Conservation (phyloP, 2,113 vertebrate genomes). For the Malaclemys terrapin region DNA sequence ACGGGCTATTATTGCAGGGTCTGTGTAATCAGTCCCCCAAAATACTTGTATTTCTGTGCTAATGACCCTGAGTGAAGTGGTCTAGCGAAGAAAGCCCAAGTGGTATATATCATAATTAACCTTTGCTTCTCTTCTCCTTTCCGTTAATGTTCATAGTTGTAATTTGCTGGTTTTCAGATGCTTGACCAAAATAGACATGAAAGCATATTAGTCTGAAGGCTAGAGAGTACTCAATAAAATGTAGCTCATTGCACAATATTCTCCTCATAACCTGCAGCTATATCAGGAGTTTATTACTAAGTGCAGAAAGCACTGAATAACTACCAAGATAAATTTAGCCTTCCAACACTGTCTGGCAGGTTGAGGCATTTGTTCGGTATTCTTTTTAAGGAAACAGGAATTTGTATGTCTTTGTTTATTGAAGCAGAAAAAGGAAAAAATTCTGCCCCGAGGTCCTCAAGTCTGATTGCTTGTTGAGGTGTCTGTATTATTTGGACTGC, state of each 20-base stretch:
- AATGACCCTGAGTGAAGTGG: neutral
- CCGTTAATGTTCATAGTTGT: rapidly evolving
- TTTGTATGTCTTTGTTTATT: neutral
- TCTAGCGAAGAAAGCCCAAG: neutral
- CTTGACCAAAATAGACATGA: neutral
- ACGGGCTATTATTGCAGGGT: neutral
- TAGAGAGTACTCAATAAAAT: neutral
- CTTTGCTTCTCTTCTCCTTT: neutral
- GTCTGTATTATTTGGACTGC: neutral
- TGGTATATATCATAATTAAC: neutral
- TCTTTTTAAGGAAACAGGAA: neutral
- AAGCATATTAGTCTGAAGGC: neutral
- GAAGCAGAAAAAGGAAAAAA: neutral
- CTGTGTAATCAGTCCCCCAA: neutral
- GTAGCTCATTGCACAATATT: neutral
- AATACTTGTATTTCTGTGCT: neutral
- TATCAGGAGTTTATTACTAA: neutral
- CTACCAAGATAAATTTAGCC: neutral
- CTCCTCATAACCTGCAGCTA: neutral
- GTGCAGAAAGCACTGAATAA: neutral
- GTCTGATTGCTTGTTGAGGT: neutral
- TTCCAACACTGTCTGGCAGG: neutral
- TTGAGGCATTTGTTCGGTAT: no score
- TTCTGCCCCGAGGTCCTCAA: neutral
- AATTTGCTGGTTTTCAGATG: neutral